These are phyloP conservation scores for Philereme vetulata DNA, from an alignment of 2,888 invertebrate genomes.

Conservation along the genomic window DNA sequence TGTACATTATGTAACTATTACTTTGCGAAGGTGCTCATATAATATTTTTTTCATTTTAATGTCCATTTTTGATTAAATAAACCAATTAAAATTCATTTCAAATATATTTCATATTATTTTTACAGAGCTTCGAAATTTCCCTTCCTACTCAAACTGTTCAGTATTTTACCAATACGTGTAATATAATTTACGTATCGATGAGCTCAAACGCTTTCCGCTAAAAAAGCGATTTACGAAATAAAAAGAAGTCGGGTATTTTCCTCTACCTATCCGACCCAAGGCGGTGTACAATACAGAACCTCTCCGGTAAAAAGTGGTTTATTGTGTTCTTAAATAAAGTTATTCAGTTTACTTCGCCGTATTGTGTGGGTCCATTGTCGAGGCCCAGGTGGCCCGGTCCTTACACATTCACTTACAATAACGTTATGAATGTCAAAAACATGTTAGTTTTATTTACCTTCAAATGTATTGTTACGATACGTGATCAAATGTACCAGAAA, in stretches of 20 bases:
- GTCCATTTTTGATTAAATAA: no score
- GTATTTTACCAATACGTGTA: background rate
- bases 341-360: conserved; percentile 76
- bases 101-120: no score
- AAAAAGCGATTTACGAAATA: conserved; percentile 32
- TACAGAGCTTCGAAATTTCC: no score
- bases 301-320: conserved; percentile 79
- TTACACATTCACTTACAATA: conserved; percentile 64
- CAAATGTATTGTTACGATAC: conserved; percentile 60
- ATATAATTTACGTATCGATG: conserved; percentile 32
- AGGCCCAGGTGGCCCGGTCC: conserved; percentile 69
- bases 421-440: conserved; percentile 79
- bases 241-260: conserved; percentile 51
- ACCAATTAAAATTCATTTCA: no score
- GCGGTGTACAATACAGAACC: conserved; percentile 66
- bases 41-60: no score
- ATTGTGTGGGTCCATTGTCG: conserved; percentile 72
- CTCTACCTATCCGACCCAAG: conserved; percentile 53
- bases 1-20: no score
- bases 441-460: conserved; percentile 73
- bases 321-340: conserved; percentile 82
- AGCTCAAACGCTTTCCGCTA: conserved; percentile 25
- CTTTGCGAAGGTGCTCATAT: no score
- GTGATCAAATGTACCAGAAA: conserved; percentile 47
- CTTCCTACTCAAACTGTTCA: no score